Conservation (phyloP, 2,888 invertebrate species). For the Tuta absoluta region DNA sequence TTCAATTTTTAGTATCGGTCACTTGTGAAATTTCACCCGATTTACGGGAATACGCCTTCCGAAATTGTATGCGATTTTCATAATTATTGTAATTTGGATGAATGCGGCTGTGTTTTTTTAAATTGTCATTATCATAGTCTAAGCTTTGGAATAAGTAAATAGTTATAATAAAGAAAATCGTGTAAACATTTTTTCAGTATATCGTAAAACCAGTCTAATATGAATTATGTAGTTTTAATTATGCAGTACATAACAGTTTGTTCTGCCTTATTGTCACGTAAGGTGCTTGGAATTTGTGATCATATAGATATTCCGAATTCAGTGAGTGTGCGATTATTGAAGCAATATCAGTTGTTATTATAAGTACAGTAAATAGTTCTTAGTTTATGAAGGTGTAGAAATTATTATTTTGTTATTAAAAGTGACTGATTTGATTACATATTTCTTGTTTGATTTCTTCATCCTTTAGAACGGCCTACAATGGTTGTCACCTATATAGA, state of each 20-base stretch:
- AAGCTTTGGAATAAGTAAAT: no score
- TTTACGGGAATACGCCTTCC: no score
- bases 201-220: not conserved
- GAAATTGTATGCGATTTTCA: no score
- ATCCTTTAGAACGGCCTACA: not conserved
- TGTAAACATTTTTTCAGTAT: no score
- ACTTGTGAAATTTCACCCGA: no score
- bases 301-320: not conserved
- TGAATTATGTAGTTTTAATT: not conserved
- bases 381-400: not conserved
- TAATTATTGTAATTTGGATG: no score
- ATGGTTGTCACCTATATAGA: no score
- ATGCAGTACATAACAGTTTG: not conserved
- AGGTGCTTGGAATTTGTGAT: conserved; percentile 3
- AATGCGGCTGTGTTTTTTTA: no score
- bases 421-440: conserved; percentile 5
- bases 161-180: no score
- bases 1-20: no score
- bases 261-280: not conserved
- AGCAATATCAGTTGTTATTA: not conserved
- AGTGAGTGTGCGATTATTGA: not conserved
- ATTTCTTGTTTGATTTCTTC: not conserved
- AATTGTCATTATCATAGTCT: no score
- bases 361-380: not conserved
- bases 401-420: conserved; percentile 8